These are phyloP conservation scores for Halichoerus grypus DNA, from an alignment of 2,113 vertebrate genomes.

Conservation along the genomic window DNA sequence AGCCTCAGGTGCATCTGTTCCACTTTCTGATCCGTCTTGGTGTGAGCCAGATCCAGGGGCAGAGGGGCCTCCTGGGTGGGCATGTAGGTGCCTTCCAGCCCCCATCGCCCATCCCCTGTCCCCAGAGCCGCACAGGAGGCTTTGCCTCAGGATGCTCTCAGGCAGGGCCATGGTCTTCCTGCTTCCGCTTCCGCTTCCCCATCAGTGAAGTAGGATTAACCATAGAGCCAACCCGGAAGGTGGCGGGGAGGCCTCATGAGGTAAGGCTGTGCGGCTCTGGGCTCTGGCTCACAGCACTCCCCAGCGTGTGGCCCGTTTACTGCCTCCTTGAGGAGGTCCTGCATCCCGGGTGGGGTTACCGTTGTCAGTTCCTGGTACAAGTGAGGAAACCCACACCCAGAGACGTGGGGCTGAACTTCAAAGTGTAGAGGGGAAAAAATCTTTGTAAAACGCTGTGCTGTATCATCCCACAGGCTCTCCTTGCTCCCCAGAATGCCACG, in stretches of 20 bases:
- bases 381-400: not conserved
- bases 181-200: not conserved
- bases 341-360: not conserved
- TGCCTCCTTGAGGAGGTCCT: too few species aligned
- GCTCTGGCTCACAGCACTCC: not conserved
- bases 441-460: not conserved
- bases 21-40: fast-evolving
- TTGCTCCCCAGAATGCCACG: not conserved
- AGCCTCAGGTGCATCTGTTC: fast-evolving
- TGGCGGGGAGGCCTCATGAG: not conserved
- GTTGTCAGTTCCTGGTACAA: not conserved
- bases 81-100: not conserved
- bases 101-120: too few species aligned
- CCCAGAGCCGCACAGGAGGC: not conserved
- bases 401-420: not conserved
- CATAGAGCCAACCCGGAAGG: not conserved
- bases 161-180: not conserved
- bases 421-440: not conserved
- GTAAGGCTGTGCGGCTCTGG: not conserved
- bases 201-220: not conserved
- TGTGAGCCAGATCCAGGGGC: not conserved
- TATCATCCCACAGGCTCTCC: too few species aligned
- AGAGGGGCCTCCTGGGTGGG: not conserved
- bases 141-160: not conserved
- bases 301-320: not conserved